Evolutionary conservation across 2,888 invertebrate species (phyloP).

Genomic region (Horisme vitalbata): DNA sequence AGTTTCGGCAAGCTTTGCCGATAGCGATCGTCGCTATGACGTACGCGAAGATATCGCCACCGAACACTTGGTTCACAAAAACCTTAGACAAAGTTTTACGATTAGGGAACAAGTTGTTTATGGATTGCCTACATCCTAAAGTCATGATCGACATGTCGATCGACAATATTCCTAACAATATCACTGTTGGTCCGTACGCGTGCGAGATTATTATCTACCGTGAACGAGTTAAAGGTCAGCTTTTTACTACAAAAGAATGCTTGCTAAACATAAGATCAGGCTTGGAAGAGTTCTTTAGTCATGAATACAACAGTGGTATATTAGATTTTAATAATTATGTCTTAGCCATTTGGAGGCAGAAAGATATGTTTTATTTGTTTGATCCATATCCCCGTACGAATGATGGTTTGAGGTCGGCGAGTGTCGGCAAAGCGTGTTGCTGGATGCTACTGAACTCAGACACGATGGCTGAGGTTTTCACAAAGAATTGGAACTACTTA

Average conservation of each 20-base stretch:
- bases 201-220: conserved; percentile 83
- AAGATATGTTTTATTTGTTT: conserved; percentile 84
- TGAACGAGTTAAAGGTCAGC: conserved; percentile 73
- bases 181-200: conserved; percentile 80
- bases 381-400: conserved; percentile 85
- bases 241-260: conserved; percentile 78
- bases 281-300: conserved; percentile 79
- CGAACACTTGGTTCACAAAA: conserved; percentile 82
- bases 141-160: conserved; percentile 73
- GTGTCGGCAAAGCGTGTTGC: conserved; percentile 84
- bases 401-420: conserved; percentile 78
- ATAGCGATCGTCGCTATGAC: conserved; percentile 84
- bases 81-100: conserved; percentile 83
- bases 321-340: conserved; percentile 83
- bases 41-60: conserved; percentile 85
- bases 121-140: conserved; percentile 77
- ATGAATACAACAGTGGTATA: conserved; percentile 74
- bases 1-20: conserved; percentile 83
- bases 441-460: conserved; percentile 84
- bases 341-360: conserved; percentile 85
- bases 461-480: conserved; percentile 79
- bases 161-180: conserved; percentile 82
- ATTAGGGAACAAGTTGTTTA: conserved; percentile 82
- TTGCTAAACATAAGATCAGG: conserved; percentile 73
- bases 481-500: conserved; percentile 77